phyloP scores from a whole-genome alignment of 1,140 invertebrate genomes.

The Trachymyrmex cornetzi region DNA sequence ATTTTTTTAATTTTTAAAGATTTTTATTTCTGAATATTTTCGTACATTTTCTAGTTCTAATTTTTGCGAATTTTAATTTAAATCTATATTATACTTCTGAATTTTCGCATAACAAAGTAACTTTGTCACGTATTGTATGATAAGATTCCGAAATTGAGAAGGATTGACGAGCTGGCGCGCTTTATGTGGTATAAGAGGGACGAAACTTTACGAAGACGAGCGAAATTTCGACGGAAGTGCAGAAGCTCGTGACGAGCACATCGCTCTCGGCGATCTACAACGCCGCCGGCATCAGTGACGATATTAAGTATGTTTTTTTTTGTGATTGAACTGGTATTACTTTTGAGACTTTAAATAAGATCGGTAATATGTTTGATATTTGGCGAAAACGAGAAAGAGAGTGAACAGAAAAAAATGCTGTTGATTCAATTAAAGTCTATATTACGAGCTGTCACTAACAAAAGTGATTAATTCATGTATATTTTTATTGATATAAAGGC shows the following conservation, averaged over 20 bases:
- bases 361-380: no score
- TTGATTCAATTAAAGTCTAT: no score
- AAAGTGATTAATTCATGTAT: no score
- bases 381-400: no score
- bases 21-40: background rate
- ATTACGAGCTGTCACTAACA: no score
- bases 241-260: constrained; percentile 20
- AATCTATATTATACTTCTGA: background rate
- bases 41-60: background rate
- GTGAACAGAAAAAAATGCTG: no score
- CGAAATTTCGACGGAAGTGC: constrained; percentile 21
- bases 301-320: background rate
- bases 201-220: constrained; percentile 3
- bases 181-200: background rate
- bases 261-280: background rate
- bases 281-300: background rate
- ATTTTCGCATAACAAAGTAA: background rate
- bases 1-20: background rate
- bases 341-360: no score
- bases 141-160: background rate
- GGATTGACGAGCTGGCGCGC: background rate
- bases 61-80: background rate
- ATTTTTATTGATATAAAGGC: no score
- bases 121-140: background rate
- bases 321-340: no score